phyloP scores from a whole-genome alignment of 2,888 invertebrate genomes.

The Lasioglossum leucozonium region DNA sequence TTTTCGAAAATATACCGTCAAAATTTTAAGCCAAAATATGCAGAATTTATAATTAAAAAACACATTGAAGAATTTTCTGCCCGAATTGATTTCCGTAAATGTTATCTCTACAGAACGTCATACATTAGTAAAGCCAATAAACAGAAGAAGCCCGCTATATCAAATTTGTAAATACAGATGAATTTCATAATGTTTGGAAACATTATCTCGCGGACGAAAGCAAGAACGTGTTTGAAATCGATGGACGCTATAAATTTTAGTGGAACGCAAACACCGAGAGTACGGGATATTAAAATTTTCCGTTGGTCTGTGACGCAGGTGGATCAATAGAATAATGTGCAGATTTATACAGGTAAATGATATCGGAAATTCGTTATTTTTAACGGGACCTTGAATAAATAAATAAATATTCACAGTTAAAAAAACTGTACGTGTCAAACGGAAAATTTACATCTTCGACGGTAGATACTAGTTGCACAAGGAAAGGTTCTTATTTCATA shows the following conservation, averaged over 20 bases:
- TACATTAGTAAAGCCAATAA: not conserved
- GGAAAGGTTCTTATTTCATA: too few relatives aligned
- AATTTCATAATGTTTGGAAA: not conserved
- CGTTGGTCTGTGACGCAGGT: not conserved
- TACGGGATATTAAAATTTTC: not conserved
- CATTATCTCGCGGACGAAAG: not conserved
- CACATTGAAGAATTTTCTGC: too few relatives aligned
- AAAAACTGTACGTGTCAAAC: not conserved
- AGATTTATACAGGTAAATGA: not conserved
- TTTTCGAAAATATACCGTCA: too few relatives aligned
- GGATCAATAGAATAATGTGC: not conserved
- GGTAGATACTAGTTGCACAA: too few relatives aligned
- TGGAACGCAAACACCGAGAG: not conserved
- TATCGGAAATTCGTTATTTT: conserved; percentile 6
- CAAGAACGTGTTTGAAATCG: not conserved
- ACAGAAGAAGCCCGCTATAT: not conserved
- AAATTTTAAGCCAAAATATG: too few relatives aligned
- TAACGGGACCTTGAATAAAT: not conserved
- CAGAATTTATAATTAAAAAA: too few relatives aligned
- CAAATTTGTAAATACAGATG: not conserved
- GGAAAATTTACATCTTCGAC: too few relatives aligned
- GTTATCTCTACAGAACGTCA: not conserved
- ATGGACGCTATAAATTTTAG: not conserved
- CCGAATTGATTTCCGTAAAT: not conserved
- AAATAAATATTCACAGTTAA: not conserved